Percentiles rank a stretch among this genome's conserved stretches.
These are phyloP conservation scores for Paraescarpia echinospica DNA, from an alignment of 1,140 invertebrate genomes.

Conservation along the genomic window DNA sequence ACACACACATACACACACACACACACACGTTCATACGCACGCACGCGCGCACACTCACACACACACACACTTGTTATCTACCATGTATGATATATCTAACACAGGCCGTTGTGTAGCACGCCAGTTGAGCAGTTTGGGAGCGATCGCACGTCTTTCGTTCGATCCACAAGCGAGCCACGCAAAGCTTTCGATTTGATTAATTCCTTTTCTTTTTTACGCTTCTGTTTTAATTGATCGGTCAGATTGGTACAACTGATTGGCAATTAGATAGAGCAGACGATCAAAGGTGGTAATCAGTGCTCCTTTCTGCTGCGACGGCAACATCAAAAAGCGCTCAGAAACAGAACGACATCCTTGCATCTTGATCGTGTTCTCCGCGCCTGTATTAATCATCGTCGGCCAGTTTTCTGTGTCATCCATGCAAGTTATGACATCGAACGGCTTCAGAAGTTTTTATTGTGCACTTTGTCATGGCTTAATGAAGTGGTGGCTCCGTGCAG, in stretches of 20 bases:
- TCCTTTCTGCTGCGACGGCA: background rate
- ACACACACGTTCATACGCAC: too few relatives aligned
- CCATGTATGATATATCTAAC: background rate
- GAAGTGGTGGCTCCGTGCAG: background rate
- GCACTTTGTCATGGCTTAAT: background rate
- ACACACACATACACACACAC: too few relatives aligned
- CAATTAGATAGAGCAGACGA: background rate
- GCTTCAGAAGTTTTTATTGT: background rate
- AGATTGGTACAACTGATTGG: background rate
- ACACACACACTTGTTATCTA: too few relatives aligned
- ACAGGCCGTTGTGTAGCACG: background rate
- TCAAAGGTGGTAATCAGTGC: background rate
- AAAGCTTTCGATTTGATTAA: background rate
- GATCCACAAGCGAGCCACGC: background rate
- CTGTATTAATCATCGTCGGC: background rate
- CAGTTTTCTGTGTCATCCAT: background rate
- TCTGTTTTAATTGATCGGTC: constrained; percentile 5
- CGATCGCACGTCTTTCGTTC: background rate
- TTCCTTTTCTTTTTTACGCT: background rate
- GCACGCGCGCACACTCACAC: too few relatives aligned
- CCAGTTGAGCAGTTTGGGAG: background rate
- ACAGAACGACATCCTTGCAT: background rate
- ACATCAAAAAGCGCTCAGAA: background rate
- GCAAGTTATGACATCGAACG: background rate
- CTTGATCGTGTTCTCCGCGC: background rate